A percentile compares a stretch with the other conserved stretches of the same genome.
These are phyloP conservation scores for Brachynemurus nebulosus DNA, from an alignment of 2,888 invertebrate species.

Conservation along the genomic window DNA sequence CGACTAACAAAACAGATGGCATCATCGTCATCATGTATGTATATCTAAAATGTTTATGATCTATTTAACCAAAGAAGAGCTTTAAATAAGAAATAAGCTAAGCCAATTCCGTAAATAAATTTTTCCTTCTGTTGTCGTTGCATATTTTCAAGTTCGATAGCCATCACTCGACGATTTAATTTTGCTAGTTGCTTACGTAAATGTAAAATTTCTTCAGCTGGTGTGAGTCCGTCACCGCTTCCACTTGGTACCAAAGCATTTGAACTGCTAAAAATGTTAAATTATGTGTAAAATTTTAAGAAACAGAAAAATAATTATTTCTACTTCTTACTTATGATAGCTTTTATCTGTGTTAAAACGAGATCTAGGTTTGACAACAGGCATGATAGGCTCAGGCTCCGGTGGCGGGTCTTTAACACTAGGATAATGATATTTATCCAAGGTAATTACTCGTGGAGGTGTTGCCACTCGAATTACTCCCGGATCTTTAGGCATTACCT, in stretches of 20 bases:
- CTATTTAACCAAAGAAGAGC: slow-evolving; percentile 65
- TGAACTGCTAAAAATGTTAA: slow-evolving; percentile 19
- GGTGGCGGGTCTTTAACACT: slow-evolving; percentile 45
- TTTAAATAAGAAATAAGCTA: slow-evolving; percentile 77
- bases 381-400: slow-evolving; percentile 25
- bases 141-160: slow-evolving; percentile 73
- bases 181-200: slow-evolving; percentile 76
- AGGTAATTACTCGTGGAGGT: slow-evolving; percentile 75
- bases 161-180: slow-evolving; percentile 72
- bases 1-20: too few species aligned
- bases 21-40: too few species aligned
- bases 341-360: slow-evolving; percentile 24
- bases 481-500: slow-evolving; percentile 52
- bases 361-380: slow-evolving; percentile 23
- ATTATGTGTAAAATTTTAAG: not conserved
- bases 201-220: slow-evolving; percentile 68
- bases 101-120: slow-evolving; percentile 66
- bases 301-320: not conserved
- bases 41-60: not conserved
- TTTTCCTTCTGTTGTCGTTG: slow-evolving; percentile 78
- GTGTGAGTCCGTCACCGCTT: slow-evolving; percentile 49
- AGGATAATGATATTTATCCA: slow-evolving; percentile 74
- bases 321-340: slow-evolving; percentile 12
- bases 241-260: slow-evolving; percentile 27
- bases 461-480: slow-evolving; percentile 71